Conservation (phyloP, 2,113 vertebrate species). For the Mus pahari region DNA sequence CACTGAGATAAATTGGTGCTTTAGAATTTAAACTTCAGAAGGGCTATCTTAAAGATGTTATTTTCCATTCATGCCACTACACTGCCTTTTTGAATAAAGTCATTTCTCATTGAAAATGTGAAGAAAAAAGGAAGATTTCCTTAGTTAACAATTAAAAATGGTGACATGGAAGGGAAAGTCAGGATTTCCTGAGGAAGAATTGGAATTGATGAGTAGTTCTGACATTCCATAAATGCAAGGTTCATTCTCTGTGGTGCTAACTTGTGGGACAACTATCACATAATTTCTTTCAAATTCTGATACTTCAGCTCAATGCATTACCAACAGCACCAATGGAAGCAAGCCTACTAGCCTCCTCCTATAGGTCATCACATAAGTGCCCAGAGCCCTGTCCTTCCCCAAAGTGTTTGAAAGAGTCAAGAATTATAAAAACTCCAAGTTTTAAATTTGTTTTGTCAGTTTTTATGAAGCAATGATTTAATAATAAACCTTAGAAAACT, state of each 20-base stretch:
- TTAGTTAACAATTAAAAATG: not conserved
- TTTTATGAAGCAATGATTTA: too few species aligned
- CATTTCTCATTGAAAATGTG: not conserved
- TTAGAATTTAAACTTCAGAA: not conserved
- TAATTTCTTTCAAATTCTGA: constrained; percentile 51
- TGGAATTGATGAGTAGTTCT: not conserved
- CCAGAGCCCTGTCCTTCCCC: not conserved
- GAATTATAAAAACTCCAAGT: not conserved
- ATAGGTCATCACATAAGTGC: not conserved
- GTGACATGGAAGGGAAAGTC: not conserved
- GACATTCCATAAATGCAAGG: fast-evolving
- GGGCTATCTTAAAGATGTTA: not conserved
- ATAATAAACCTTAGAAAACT: not conserved
- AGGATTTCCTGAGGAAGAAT: not conserved
- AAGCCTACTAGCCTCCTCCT: constrained; percentile 61
- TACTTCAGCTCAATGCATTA: constrained; percentile 57
- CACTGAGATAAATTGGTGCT: not conserved
- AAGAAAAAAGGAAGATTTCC: too few species aligned
- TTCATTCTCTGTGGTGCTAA: not conserved
- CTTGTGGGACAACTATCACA: not conserved
- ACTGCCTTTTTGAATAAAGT: not conserved
- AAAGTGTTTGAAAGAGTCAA: not conserved
- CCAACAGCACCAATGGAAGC: constrained; percentile 70
- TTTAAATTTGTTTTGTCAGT: too few species aligned
- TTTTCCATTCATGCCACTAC: not conserved